These are phyloP conservation scores for Pelobates fuscus DNA, from an alignment of 2,113 vertebrate species.

Conservation along the genomic window DNA sequence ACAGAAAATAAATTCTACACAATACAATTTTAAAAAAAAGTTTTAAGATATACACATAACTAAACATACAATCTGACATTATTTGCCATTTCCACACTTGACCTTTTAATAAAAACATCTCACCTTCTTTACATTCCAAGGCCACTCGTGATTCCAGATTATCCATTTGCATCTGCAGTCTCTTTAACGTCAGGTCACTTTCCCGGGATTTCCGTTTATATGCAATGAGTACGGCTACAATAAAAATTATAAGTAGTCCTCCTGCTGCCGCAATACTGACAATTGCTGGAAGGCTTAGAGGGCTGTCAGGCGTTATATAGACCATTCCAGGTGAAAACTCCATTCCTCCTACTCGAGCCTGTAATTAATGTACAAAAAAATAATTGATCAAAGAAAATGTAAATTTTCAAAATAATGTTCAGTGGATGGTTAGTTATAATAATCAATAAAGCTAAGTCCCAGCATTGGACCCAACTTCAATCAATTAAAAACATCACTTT, in stretches of 20 bases:
- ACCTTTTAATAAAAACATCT: not conserved
- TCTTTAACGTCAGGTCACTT: slow-evolving; percentile 94
- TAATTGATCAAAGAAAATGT: too few species aligned
- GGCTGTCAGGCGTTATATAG: slow-evolving; percentile 95
- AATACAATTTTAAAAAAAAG: too few species aligned
- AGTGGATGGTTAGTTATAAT: too few species aligned
- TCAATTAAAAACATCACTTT: too few species aligned
- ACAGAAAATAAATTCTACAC: too few species aligned
- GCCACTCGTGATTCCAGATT: slow-evolving; percentile 98
- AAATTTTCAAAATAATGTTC: too few species aligned
- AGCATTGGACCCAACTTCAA: too few species aligned
- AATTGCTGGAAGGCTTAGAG: slow-evolving; percentile 93
- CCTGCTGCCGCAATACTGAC: slow-evolving; percentile 92
- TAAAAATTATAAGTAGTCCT: slow-evolving; percentile 92
- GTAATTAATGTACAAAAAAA: not conserved
- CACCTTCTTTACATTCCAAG: slow-evolving; percentile 97
- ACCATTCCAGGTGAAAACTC: slow-evolving; percentile 95
- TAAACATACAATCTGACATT: too few species aligned
- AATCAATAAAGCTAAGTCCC: too few species aligned
- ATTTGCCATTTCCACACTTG: too few species aligned
- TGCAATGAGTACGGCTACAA: slow-evolving; percentile 92
- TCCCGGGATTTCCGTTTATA: slow-evolving; percentile 97
- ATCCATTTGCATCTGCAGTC: slow-evolving; percentile 99
- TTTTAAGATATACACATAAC: too few species aligned
- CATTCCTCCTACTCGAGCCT: slow-evolving; percentile 95